Conservation (phyloP, 2,797 vertebrate species). For the Leptodactylus fallax region DNA sequence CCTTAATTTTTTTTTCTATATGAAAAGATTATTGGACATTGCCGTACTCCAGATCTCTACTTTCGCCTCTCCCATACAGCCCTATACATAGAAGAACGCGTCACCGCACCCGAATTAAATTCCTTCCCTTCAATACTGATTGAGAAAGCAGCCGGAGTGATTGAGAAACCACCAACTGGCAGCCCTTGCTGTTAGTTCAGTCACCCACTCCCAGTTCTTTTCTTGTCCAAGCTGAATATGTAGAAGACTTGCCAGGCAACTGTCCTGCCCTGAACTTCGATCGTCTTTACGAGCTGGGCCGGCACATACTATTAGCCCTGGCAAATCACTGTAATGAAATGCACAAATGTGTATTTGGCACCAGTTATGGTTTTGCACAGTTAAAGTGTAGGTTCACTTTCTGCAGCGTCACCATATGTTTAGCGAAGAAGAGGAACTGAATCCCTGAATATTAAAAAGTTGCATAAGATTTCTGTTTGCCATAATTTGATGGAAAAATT, state of each 20-base stretch:
- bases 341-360: too few species aligned
- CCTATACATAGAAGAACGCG: background rate
- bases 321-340: background rate
- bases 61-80: background rate
- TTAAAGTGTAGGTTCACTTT: too few species aligned
- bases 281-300: background rate
- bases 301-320: background rate
- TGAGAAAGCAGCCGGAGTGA: background rate
- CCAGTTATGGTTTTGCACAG: too few species aligned
- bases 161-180: background rate
- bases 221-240: too few species aligned
- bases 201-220: background rate
- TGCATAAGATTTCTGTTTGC: too few species aligned
- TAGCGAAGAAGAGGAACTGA: too few species aligned
- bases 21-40: background rate
- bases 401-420: too few species aligned
- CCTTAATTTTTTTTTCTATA: too few species aligned
- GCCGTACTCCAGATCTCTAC: background rate
- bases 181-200: background rate
- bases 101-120: background rate
- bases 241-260: background rate
- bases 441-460: too few species aligned
- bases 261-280: slow-evolving; percentile 1
- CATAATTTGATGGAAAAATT: too few species aligned
- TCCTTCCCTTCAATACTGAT: background rate